Evolutionary conservation across 2,888 invertebrate species (phyloP), one percentile per base, ranked within the genome.

Genomic region (Tyria jacobaeae): DNA sequence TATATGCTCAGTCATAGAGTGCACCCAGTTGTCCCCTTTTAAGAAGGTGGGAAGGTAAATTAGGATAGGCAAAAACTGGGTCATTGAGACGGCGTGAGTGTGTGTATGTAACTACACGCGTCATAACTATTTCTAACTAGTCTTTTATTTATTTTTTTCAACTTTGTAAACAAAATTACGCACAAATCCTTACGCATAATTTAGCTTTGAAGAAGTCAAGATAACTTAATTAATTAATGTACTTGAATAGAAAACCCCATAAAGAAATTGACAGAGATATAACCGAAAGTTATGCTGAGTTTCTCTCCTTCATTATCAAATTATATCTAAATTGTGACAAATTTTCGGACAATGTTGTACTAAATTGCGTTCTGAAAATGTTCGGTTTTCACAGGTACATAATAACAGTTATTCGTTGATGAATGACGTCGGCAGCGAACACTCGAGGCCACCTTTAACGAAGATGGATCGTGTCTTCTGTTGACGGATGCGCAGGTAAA

Each of bases 401-500:
- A 76, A 77, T 76, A 81, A 79, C 82, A 82, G 75, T 81, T 80
- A 76, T 75, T 69, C 64, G 60, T 80, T 89, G 88, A 89, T 84
- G 84, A 84, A 89, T 88, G 87, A 81, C 79, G 79, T 79, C 79
- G 81, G 83, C 74, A 80, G 75, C 78, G 72, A 54, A 71, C 74
- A 74, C 75, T 72, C 76, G 77, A 75, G 76, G 71, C 69, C 73
- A 70, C 75, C 68, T 71, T 80, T 87, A 89, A 89, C 90, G 88
- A 90, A 90, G 90, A 90, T 80, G 78, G 76, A 90, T 90, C 68
- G 85, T 71, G 76, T 75, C 77, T 65, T 73, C 66, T 63, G 76
- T 81, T 88, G 87, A 86, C 87, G 84, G 84, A 85, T 81, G 82
- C 77, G 72, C 84, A 85, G 82, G 82, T 83, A 76, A 77, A 74